Evolutionary conservation across 2,797 vertebrate species (phyloP).

Genomic region (Melopsittacus undulatus): DNA sequence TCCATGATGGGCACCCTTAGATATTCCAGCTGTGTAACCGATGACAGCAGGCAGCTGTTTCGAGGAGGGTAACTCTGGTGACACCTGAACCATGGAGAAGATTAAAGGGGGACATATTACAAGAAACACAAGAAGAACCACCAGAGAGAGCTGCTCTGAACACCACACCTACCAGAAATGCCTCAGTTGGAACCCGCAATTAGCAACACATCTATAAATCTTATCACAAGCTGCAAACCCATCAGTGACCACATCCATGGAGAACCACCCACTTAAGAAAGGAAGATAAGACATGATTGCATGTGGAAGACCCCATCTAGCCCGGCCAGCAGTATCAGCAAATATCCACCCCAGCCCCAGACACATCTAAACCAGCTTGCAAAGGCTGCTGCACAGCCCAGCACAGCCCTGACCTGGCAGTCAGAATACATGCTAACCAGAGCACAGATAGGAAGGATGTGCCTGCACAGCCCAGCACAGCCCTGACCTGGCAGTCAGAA

Average conservation of each 20-base stretch:
- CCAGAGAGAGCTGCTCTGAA: not conserved
- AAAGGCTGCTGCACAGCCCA: not conserved
- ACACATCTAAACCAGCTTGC: not conserved
- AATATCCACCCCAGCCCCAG: accelerated
- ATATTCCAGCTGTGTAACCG: not conserved
- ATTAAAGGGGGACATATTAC: not conserved
- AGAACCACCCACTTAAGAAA: not conserved
- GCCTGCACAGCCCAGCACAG: accelerated
- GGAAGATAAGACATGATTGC: not conserved
- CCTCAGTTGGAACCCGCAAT: not conserved
- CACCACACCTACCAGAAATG: not conserved
- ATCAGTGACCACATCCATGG: not conserved
- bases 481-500: accelerated
- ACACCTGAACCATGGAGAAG: not conserved
- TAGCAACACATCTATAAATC: not conserved
- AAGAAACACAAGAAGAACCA: not conserved
- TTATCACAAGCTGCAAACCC: not conserved
- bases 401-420: accelerated
- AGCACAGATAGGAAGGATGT: accelerated
- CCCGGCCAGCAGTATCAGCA: not conserved
- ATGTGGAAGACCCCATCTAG: not conserved
- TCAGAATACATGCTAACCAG: not conserved
- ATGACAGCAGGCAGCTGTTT: not conserved
- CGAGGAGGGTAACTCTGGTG: not conserved
- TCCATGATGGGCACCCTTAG: not conserved